A percentile compares a stretch with the other conserved stretches of the same genome.
These are phyloP conservation scores for Drosophila borborema DNA, from an alignment of 2,888 invertebrate species.

Conservation along the genomic window DNA sequence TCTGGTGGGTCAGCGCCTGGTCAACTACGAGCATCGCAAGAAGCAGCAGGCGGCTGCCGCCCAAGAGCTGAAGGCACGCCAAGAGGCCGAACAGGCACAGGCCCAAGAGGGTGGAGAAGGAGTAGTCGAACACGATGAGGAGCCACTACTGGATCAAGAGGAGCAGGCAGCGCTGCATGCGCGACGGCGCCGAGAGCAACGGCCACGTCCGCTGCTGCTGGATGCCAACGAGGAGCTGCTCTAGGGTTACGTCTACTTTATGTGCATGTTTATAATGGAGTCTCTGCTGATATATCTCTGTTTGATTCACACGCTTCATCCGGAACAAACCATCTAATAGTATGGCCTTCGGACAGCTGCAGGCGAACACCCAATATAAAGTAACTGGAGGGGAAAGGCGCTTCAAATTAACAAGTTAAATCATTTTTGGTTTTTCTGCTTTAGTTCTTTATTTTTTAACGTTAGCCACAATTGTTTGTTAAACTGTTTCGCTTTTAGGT, in stretches of 20 bases:
- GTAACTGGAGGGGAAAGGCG: conserved; percentile 11
- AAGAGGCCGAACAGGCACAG: conserved; percentile 49
- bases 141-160: conserved; percentile 49
- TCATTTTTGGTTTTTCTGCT: conserved; percentile 24
- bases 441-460: conserved; percentile 24
- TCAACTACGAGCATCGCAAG: conserved; percentile 96
- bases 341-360: neutral
- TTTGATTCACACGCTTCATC: conserved; percentile 41
- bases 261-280: conserved; percentile 56
- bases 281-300: conserved; percentile 56
- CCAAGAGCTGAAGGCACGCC: conserved; percentile 66
- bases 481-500: conserved; percentile 46
- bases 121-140: conserved; percentile 21
- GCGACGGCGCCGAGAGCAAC: conserved; percentile 43
- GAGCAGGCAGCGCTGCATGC: conserved; percentile 56
- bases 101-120: conserved; percentile 22
- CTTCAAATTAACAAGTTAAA: conserved; percentile 46
- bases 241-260: conserved; percentile 56
- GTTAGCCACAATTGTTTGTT: conserved; percentile 72
- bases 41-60: conserved; percentile 86
- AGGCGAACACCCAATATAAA: conserved; percentile 1
- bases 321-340: conserved; percentile 23
- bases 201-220: conserved; percentile 43
- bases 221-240: conserved; percentile 65
- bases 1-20: conserved; percentile 97